Percentiles rank a stretch among this genome's conserved stretches.
Conservation (phyloP, 2,888 invertebrate genomes). For the Coenonympha glycerion region DNA sequence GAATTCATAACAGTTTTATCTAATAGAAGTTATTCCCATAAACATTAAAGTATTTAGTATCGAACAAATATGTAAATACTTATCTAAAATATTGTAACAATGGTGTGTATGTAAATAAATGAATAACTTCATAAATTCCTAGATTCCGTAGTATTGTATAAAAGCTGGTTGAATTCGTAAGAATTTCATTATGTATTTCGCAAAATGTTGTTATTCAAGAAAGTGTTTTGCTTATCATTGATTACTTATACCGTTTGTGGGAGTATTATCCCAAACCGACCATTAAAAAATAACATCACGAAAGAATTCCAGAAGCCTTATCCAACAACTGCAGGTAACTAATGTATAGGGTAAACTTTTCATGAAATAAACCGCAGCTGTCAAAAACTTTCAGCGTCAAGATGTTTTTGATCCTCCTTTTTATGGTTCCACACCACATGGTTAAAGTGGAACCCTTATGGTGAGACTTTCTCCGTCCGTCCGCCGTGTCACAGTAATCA, state of each 20-base stretch:
- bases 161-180: constrained; percentile 5
- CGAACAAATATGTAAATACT: constrained; percentile 1
- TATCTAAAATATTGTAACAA: not conserved
- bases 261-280: constrained; percentile 2
- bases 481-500: too few species aligned
- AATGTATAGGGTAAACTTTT: too few species aligned
- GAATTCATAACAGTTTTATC: not conserved
- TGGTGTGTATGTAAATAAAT: not conserved
- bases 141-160: constrained; percentile 25
- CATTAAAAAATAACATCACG: not conserved
- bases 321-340: not conserved
- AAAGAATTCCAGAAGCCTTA: not conserved
- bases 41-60: not conserved
- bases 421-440: too few species aligned
- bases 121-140: not conserved
- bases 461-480: too few species aligned
- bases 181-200: constrained; percentile 1
- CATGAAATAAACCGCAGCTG: too few species aligned
- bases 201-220: constrained; percentile 15
- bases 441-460: too few species aligned
- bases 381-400: too few species aligned
- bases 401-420: too few species aligned
- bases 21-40: not conserved
- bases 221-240: constrained; percentile 8
- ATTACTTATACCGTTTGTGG: not conserved